phyloP scores from a whole-genome alignment of 2,113 vertebrate genomes.

The Ivindomyrus marchei region DNA sequence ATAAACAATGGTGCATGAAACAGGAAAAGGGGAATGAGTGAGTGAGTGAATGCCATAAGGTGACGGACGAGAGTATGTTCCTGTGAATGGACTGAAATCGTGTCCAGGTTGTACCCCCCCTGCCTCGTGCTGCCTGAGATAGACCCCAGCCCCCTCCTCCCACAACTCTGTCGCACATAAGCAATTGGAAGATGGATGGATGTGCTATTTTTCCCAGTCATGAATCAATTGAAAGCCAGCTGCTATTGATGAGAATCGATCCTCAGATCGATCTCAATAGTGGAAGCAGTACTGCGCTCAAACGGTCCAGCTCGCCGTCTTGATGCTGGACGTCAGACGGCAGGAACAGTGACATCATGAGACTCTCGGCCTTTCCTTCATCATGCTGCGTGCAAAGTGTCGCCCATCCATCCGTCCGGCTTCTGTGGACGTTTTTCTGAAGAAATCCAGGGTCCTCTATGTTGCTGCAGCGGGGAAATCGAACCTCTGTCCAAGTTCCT shows the following conservation, averaged over 20 bases:
- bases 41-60: not conserved
- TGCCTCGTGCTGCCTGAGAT: not conserved
- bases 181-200: not conserved
- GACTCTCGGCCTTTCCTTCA: not conserved
- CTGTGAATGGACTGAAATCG: not conserved
- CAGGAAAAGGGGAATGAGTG: not conserved
- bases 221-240: not conserved
- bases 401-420: not conserved
- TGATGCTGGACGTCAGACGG: not conserved
- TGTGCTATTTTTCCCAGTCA: not conserved
- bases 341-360: not conserved
- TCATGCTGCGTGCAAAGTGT: not conserved
- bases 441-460: not conserved
- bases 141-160: not conserved
- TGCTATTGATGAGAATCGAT: conserved; percentile 17
- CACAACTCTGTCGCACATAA: not conserved
- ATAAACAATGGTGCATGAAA: not conserved
- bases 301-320: not conserved
- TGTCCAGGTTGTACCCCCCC: not conserved
- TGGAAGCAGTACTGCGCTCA: not conserved
- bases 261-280: not conserved
- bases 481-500: not conserved
- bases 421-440: not conserved
- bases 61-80: not conserved
- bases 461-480: not conserved